Base-by-base conservation (phyloP, 1,140 invertebrate species). In the Ruditapes philippinarum region DNA sequence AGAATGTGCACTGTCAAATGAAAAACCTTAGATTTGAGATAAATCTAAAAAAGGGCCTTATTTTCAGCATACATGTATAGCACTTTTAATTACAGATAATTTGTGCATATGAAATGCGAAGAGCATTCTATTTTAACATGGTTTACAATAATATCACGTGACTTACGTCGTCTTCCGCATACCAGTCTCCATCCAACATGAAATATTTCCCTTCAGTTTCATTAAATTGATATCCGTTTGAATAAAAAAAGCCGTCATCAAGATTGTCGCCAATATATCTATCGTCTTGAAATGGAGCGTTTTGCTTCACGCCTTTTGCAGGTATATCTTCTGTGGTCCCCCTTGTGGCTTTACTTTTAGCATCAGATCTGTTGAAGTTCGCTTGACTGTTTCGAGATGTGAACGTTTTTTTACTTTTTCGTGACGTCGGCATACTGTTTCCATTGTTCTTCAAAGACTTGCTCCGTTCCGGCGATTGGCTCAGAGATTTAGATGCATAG, bases 91-190 rank as follows among this genome's bases (percentile, higher is more conserved):
- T n/a, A n/a, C n/a, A n/a, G n/a, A n/a, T n/a, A n/a, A n/a, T n/a
- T n/a, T n/a, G n/a, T n/a, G n/a, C n/a, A n/a, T n/a, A n/a, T n/a
- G n/a, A n/a, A n/a, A n/a, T n/a, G n/a, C n/a, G n/a, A n/a, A n/a
- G n/a, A n/a, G n/a, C n/a, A n/a, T n/a, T n/a, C n/a, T n/a, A n/a
- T n/a, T n/a, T n/a, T n/a, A n/a, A n/a, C n/a, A n/a, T n/a, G n/a
- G n/a, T n/a, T n/a, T n/a, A n/a, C n/a, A 22, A 70, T 11, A 70
- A 38, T 17, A 70, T 70, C 14, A 22, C 28, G 31, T 14, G 36
- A 84, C 82, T 84, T 84, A 84, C 82, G 19, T 84, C 62, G n/a
- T 84, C 82, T 22, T 12, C 54, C 33, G 45, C 65, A 2, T 11
- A 14, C 42, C 40, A 84, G 0, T 84, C 62, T 25, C 51, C 65